phyloP scores from a whole-genome alignment of 2,113 vertebrate species.

The Odontesthes bonariensis region DNA sequence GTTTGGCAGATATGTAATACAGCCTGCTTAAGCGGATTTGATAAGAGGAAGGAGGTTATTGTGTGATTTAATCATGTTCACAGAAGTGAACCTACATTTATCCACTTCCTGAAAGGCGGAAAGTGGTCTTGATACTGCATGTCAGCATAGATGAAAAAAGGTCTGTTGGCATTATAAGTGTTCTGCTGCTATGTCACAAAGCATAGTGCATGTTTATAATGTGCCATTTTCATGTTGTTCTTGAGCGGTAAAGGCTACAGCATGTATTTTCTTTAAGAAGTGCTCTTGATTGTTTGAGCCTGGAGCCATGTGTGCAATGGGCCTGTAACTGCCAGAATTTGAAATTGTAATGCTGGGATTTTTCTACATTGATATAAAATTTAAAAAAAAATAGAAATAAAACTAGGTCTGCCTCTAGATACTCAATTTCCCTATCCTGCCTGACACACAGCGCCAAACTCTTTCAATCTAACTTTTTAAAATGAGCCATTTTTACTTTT shows the following conservation, averaged over 20 bases:
- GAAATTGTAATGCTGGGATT: too few species aligned
- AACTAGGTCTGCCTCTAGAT: too few species aligned
- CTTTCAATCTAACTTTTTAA: too few species aligned
- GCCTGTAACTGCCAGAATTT: too few species aligned
- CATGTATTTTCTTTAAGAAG: too few species aligned
- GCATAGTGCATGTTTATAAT: not conserved
- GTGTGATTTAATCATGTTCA: constrained; percentile 83
- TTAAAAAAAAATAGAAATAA: too few species aligned
- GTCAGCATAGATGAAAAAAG: constrained; percentile 24
- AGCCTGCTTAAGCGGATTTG: constrained; percentile 86
- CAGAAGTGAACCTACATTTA: constrained; percentile 75
- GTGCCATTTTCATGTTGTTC: not conserved
- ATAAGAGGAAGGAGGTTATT: constrained; percentile 76
- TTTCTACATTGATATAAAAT: too few species aligned
- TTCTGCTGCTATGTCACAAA: constrained; percentile 7
- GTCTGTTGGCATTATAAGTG: constrained; percentile 23
- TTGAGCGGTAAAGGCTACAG: not conserved
- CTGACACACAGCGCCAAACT: too few species aligned
- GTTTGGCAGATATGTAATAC: constrained; percentile 86
- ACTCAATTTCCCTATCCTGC: too few species aligned
- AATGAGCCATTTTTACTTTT: too few species aligned
- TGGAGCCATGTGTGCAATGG: too few species aligned
- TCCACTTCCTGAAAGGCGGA: constrained; percentile 65
- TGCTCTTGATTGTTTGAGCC: too few species aligned
- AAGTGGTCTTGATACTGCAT: constrained; percentile 26